Percentiles rank a stretch among this genome's conserved stretches.
Evolutionary conservation across 2,888 invertebrate genomes (phyloP).

Genomic region (Ctena decussata): DNA sequence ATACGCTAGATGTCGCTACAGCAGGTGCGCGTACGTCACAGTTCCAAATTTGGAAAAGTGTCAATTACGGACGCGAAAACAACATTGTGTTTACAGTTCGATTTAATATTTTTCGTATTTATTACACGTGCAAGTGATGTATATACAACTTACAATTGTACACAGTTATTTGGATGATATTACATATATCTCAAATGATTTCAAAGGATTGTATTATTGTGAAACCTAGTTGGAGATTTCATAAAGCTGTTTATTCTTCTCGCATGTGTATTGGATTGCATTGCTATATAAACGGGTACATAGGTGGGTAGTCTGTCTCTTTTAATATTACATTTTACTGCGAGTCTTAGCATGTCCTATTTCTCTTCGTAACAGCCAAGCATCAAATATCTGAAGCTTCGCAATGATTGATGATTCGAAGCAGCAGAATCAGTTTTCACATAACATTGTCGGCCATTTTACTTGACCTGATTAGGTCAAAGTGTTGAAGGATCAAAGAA

Average conservation of each 20-base stretch:
- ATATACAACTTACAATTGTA: not conserved
- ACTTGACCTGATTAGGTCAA: slow-evolving; percentile 60
- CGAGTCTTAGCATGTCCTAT: too few species aligned
- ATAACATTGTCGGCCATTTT: slow-evolving; percentile 57
- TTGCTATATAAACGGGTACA: not conserved
- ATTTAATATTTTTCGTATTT: slow-evolving; percentile 26
- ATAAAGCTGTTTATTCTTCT: not conserved
- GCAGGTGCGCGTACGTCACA: slow-evolving; percentile 67
- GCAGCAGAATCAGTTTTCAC: too few species aligned
- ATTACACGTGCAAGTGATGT: slow-evolving; percentile 2
- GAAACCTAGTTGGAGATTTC: not conserved
- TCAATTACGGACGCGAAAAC: slow-evolving; percentile 62
- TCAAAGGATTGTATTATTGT: not conserved
- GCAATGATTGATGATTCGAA: too few species aligned
- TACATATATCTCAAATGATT: not conserved
- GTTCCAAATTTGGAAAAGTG: slow-evolving; percentile 70
- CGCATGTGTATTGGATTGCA: not conserved
- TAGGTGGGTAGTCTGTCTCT: not conserved
- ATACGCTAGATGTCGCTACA: slow-evolving; percentile 48
- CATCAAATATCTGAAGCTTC: too few species aligned
- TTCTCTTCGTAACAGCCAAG: too few species aligned
- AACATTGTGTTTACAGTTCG: slow-evolving; percentile 45
- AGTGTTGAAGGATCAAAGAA: not conserved
- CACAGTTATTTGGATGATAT: not conserved
- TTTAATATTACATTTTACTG: too few species aligned